Evolutionary conservation across 2,888 invertebrate genomes (phyloP), one percentile per base, ranked within the genome.

Genomic region (Notodonta dromedarius): DNA sequence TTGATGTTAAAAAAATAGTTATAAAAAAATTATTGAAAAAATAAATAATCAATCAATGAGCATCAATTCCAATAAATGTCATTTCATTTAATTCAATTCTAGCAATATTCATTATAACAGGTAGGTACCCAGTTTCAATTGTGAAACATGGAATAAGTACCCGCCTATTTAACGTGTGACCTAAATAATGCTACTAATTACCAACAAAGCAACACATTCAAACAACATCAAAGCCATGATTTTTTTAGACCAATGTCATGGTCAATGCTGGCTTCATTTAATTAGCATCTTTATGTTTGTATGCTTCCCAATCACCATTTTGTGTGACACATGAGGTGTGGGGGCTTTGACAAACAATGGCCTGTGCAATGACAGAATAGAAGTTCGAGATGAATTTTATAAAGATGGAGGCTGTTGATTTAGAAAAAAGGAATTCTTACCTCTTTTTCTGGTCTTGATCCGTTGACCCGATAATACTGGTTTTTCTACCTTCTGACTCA

Each of bases 401-500:
- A 24, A 35, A 35, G 35, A n/a, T 46, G 46, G 46, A 46, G n/a
- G 46, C 5, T 4, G n/a, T n/a, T 46, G 4, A 5, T 9, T 42
- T 9, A 0, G 11, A 16, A 51, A 16, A 51, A 11, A 24, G 4
- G 4, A 35, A 35, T 4, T 40, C 94, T 94, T 94, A 98, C 98
- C 98, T 98, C 99, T 98, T 97, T 99, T 99, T 97, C 99, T 97
- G 98, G 99, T 98, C 98, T 99, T 99, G 96, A 99, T 98, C 96
- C 99, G 98, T 96, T 98, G 98, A 98, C 99, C 99, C 97, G 98
- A 98, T 96, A 99, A 96, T 96, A 98, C 97, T 97, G 99, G 99
- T 98, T 98, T 98, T 98, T 99, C 98, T 96, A 96, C 97, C 97
- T 99, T 99, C 96, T 98, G 98, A 99, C 98, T 99, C 99, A 99